These are phyloP conservation scores for Isichthys henryi DNA, from an alignment of 2,113 vertebrate genomes.

Conservation along the genomic window DNA sequence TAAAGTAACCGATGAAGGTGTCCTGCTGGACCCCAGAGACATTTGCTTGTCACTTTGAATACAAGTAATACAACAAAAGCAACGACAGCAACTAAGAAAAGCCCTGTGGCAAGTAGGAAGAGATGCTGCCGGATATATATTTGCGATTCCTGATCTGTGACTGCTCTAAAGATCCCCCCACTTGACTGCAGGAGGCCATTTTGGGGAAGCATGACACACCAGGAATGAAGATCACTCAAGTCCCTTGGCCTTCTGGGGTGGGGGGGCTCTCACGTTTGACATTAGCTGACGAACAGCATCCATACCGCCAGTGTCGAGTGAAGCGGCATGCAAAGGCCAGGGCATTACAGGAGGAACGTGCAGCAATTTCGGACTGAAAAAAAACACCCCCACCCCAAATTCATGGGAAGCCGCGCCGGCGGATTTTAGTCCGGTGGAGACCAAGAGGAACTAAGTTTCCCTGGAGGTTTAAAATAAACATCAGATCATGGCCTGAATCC, in stretches of 20 bases:
- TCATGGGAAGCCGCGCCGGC: not conserved
- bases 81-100: not conserved
- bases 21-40: not conserved
- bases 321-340: too few relatives aligned
- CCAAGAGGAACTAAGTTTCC: not conserved
- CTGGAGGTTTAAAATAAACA: not conserved
- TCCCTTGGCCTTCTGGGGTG: not conserved
- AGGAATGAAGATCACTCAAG: conserved; percentile 6
- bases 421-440: not conserved
- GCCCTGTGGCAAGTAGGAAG: not conserved
- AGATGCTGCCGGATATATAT: not conserved
- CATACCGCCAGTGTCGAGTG: not conserved
- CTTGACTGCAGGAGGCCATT: not conserved
- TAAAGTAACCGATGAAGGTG: not conserved
- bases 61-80: not conserved
- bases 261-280: not conserved
- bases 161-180: not conserved
- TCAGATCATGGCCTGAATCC: not conserved
- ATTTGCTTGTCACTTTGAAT: conserved; percentile 6
- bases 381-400: not conserved
- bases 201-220: not conserved
- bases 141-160: not conserved
- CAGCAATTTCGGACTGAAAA: not conserved
- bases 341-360: not conserved
- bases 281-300: conserved; percentile 7